A percentile compares a stretch with the other conserved stretches of the same genome.
Conservation (phyloP, 64 coral and sea anemone species). For the Platygyra sinensis region DNA sequence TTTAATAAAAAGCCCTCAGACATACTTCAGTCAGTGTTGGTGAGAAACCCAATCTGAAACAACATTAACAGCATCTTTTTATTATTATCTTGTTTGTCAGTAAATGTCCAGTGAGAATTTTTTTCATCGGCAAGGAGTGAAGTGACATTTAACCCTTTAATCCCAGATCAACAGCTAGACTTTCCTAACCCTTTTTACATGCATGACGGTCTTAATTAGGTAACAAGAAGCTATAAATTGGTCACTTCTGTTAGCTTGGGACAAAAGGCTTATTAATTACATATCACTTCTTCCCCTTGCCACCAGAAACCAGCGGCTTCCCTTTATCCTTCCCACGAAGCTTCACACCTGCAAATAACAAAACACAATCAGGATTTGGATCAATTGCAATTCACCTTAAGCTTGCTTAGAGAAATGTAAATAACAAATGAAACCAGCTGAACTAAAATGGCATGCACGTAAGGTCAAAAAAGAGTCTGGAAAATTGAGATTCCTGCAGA, state of each 20-base stretch:
- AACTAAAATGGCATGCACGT: neutral
- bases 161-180: neutral
- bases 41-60: neutral
- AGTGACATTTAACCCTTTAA: neutral
- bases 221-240: too few species aligned
- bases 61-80: neutral
- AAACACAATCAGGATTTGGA: neutral
- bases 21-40: neutral
- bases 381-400: neutral
- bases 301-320: conserved; percentile 56
- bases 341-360: conserved; percentile 74
- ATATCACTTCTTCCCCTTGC: conserved; percentile 88
- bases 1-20: neutral
- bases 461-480: too few species aligned
- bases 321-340: conserved; percentile 98
- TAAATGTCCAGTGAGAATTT: neutral
- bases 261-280: neutral
- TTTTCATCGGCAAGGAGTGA: conserved; percentile 30
- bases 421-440: too few species aligned
- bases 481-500: too few species aligned
- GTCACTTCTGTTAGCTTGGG: too few species aligned
- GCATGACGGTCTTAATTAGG: too few species aligned
- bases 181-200: neutral
- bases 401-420: neutral
- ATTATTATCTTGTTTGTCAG: neutral